Percentiles rank a stretch among this genome's conserved stretches.
Evolutionary conservation across 2,888 invertebrate genomes (phyloP).

Genomic region (Caenorhabditis japonica): DNA sequence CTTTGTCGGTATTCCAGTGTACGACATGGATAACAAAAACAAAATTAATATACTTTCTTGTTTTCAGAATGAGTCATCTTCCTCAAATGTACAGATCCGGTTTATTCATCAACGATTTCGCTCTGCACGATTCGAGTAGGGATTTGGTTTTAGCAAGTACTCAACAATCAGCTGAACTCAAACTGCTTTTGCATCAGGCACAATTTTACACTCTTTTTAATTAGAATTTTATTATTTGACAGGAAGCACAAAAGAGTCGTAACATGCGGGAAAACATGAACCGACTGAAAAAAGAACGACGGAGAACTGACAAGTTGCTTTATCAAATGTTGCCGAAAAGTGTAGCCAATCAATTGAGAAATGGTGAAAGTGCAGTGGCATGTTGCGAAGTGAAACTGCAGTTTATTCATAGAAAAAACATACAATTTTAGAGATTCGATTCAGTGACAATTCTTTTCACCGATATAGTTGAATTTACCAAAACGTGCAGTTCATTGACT

Average conservation of each 20-base stretch:
- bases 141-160: conserved; percentile 95
- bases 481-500: conserved; percentile 93
- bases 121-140: conserved; percentile 98
- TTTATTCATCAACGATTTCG: conserved; percentile 95
- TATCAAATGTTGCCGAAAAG: conserved; percentile 99
- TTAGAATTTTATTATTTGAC: conserved; percentile 76
- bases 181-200: conserved; percentile 88
- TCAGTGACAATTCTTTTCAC: conserved; percentile 95
- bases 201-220: not conserved
- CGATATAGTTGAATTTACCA: conserved; percentile 96
- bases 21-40: conserved; percentile 67
- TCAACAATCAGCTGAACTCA: conserved; percentile 95
- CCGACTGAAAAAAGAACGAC: conserved; percentile 94
- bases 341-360: conserved; percentile 91
- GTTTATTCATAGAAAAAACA: too few relatives aligned
- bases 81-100: conserved; percentile 93
- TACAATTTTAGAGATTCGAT: conserved; percentile 87
- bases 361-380: conserved; percentile 94
- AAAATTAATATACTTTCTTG: not conserved
- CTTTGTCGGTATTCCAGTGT: conserved; percentile 94
- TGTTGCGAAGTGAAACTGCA: conserved; percentile 88
- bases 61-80: conserved; percentile 86
- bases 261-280: conserved; percentile 96
- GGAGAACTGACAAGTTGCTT: conserved; percentile 91
- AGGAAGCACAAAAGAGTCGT: conserved; percentile 95